phyloP scores from a whole-genome alignment of 1,140 invertebrate species.

The Drosophila biarmipes region DNA sequence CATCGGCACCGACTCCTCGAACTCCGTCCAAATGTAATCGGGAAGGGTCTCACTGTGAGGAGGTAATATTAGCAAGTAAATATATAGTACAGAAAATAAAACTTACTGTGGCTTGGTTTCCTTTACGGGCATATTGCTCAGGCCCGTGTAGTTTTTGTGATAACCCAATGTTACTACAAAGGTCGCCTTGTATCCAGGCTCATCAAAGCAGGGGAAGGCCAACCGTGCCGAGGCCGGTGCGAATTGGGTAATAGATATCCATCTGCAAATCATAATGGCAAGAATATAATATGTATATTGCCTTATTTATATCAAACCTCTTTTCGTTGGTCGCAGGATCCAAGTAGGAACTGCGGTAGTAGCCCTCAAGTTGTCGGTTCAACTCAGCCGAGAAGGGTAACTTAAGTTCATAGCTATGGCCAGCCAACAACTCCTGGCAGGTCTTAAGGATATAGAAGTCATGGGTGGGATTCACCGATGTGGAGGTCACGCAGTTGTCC shows the following conservation, averaged over 20 bases:
- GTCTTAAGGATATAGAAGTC: conserved; percentile 89
- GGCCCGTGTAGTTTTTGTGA: conserved; percentile 87
- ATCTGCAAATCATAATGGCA: conserved; percentile 85
- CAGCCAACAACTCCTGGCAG: conserved; percentile 84
- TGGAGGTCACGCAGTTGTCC: conserved; percentile 59
- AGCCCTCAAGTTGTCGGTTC: conserved; percentile 89
- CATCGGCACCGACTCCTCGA: conserved; percentile 90
- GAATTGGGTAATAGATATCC: conserved; percentile 94
- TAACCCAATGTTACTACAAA: conserved; percentile 91
- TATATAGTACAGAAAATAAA: background rate
- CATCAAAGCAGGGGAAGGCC: conserved; percentile 98
- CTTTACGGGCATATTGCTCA: conserved; percentile 93
- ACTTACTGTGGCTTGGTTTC: conserved; percentile 63
- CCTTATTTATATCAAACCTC: conserved; percentile 88
- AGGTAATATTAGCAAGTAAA: background rate
- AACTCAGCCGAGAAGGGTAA: conserved; percentile 89
- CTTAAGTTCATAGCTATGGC: conserved; percentile 87
- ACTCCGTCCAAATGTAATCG: conserved; percentile 88
- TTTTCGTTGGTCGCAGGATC: conserved; percentile 87
- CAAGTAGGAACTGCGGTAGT: conserved; percentile 92
- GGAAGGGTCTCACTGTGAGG: conserved; percentile 84
- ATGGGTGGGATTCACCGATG: conserved; percentile 86
- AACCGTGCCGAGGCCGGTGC: conserved; percentile 93
- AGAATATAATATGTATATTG: background rate
- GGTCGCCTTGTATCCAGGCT: conserved; percentile 94